A percentile compares a stretch with the other conserved stretches of the same genome.
Evolutionary conservation across 2,888 invertebrate genomes (phyloP).

Genomic region (Synergus umbraculus): DNA sequence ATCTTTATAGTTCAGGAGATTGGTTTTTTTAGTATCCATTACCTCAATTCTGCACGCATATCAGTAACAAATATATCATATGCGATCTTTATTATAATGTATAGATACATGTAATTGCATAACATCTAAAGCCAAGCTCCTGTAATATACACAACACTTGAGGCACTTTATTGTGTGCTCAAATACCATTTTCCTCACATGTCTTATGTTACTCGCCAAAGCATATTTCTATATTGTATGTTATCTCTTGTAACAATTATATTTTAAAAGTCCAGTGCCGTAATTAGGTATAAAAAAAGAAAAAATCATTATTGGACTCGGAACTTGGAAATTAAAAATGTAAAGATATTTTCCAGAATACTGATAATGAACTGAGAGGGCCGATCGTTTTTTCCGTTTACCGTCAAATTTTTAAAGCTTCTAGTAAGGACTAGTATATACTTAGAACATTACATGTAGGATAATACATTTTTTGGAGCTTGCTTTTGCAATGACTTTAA

Average conservation of each 20-base stretch:
- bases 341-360: slow-evolving; percentile 69
- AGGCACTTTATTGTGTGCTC: slow-evolving; percentile 77
- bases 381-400: slow-evolving; percentile 6
- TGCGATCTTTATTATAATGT: slow-evolving; percentile 74
- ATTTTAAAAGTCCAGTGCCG: slow-evolving; percentile 71
- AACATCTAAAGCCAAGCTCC: slow-evolving; percentile 78
- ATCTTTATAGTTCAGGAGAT: slow-evolving; percentile 71
- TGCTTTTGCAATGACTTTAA: slow-evolving; percentile 43
- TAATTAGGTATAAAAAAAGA: slow-evolving; percentile 66
- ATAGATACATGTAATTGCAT: slow-evolving; percentile 76
- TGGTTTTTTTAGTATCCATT: slow-evolving; percentile 69
- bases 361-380: slow-evolving; percentile 56
- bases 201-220: slow-evolving; percentile 70
- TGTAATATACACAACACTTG: slow-evolving; percentile 78
- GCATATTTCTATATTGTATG: slow-evolving; percentile 74
- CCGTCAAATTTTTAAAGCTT: slow-evolving; percentile 58
- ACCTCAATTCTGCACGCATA: slow-evolving; percentile 75
- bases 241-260: slow-evolving; percentile 72
- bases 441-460: slow-evolving; percentile 57
- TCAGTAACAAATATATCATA: slow-evolving; percentile 77
- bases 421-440: slow-evolving; percentile 63
- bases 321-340: slow-evolving; percentile 6
- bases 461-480: slow-evolving; percentile 61
- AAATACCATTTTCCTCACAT: slow-evolving; percentile 72
- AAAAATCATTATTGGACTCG: slow-evolving; percentile 48